Evolutionary conservation across 1,140 invertebrate genomes (phyloP), one percentile per base, ranked within the genome.

Genomic region (Trichonephila clavipes): DNA sequence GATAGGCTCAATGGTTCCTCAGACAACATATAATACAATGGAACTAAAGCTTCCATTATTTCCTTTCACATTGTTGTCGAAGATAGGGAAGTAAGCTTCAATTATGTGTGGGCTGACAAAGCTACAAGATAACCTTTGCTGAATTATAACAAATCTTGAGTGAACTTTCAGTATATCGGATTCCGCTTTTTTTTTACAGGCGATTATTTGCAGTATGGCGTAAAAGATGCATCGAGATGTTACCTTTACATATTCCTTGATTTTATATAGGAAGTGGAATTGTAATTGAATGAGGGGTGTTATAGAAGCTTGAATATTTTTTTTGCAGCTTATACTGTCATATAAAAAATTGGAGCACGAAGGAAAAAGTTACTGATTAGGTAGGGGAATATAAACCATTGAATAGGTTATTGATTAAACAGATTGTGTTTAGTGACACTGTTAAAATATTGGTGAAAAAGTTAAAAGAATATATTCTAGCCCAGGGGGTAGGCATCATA

Each of bases 61-160:
- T 58, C 51, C 82, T 40, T 51, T 83, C 82, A 24, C 21, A 83
- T 58, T 51, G 82, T 83, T 83, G 44, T n/a, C 19, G 21, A 51
- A 8, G 82, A 83, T 83, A 59, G 82, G 44, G 51, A 83, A 83
- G 82, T 58, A 83, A 83, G 82, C 51, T 83, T 83, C 51, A 77
- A 83, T 83, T 83, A 83, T 83, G 82, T 58, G 51, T 83, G 82
- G 51, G 82, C 51, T n/a, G 82, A 59, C 82, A 58, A 44, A 58
- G 40, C 40, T 83, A 58, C 40, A 59, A 83, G 82, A 83, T 83
- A 83, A 83, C 82, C 82, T 83, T 83, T 59, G 59, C 21, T 40
- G 72, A 10, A 16, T 24, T 14, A 18, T 83, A 59, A 83, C 40
- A 83, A 83, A 59, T 58, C 44, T 77, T 18, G 18, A 77, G 24